Percentiles rank a stretch among this genome's conserved stretches.
These are phyloP conservation scores for Latrodectus hesperus DNA, from an alignment of 2,888 invertebrate species.

Conservation along the genomic window DNA sequence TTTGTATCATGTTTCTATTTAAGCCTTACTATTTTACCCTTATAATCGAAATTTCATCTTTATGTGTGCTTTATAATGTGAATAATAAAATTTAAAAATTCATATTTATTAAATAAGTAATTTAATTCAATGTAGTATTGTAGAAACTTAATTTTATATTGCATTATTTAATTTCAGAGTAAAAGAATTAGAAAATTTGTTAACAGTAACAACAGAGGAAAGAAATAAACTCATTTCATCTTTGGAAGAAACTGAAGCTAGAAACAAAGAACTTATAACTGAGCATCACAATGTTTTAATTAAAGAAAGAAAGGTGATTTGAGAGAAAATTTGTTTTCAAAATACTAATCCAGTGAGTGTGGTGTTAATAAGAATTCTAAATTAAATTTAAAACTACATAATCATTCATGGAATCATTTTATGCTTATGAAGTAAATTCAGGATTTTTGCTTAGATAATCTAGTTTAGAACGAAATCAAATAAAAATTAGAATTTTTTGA, in stretches of 20 bases:
- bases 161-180: constrained; percentile 2
- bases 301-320: constrained; percentile 48
- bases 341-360: neutral
- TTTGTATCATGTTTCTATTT: too few species aligned
- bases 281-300: constrained; percentile 4
- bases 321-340: neutral
- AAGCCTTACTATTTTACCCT: too few species aligned
- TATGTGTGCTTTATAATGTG: too few species aligned
- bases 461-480: too few species aligned
- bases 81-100: neutral
- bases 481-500: too few species aligned
- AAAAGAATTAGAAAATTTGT: constrained; percentile 23
- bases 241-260: constrained; percentile 31
- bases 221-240: constrained; percentile 11
- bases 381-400: too few species aligned
- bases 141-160: neutral
- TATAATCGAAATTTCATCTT: too few species aligned
- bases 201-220: constrained; percentile 12
- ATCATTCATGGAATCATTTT: too few species aligned
- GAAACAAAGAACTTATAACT: constrained; percentile 15
- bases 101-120: neutral
- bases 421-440: too few species aligned
- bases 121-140: neutral
- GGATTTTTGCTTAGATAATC: too few species aligned
- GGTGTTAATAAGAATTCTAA: too few species aligned